phyloP scores from a whole-genome alignment of 2,888 invertebrate species.

The Plebejus anna region DNA sequence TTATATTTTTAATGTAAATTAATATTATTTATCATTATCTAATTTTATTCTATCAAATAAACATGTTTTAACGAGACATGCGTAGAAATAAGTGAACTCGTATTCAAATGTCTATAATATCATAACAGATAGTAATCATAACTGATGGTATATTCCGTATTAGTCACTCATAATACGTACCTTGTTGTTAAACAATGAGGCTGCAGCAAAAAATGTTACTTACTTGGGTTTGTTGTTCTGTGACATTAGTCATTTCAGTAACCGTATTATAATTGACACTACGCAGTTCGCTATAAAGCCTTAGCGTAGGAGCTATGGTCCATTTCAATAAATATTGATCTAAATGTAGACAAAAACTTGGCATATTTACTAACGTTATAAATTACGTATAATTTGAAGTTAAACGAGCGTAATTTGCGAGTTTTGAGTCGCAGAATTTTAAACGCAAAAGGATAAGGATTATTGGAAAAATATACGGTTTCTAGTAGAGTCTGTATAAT shows the following conservation, averaged over 20 bases:
- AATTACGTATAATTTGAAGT: too few species aligned
- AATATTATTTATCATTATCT: too few species aligned
- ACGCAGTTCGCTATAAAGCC: background rate
- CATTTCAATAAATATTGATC: too few species aligned
- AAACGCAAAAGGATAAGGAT: too few species aligned
- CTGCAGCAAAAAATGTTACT: background rate
- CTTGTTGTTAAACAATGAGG: background rate
- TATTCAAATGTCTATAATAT: background rate
- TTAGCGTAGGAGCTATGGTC: too few species aligned
- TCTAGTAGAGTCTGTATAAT: background rate
- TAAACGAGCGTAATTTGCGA: too few species aligned
- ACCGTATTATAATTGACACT: background rate
- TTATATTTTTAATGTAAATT: too few species aligned
- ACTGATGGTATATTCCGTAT: background rate
- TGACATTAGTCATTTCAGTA: constrained; percentile 1
- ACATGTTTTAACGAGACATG: background rate
- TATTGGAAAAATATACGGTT: too few species aligned
- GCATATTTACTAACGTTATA: too few species aligned
- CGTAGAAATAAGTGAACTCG: background rate
- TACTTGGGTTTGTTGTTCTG: background rate
- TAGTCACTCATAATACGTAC: background rate
- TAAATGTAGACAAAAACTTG: too few species aligned
- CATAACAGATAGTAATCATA: background rate
- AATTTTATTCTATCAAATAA: too few species aligned
- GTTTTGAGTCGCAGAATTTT: too few species aligned